Conservation (phyloP, 2,113 vertebrate genomes). For the Cricetomys ansorgei region DNA sequence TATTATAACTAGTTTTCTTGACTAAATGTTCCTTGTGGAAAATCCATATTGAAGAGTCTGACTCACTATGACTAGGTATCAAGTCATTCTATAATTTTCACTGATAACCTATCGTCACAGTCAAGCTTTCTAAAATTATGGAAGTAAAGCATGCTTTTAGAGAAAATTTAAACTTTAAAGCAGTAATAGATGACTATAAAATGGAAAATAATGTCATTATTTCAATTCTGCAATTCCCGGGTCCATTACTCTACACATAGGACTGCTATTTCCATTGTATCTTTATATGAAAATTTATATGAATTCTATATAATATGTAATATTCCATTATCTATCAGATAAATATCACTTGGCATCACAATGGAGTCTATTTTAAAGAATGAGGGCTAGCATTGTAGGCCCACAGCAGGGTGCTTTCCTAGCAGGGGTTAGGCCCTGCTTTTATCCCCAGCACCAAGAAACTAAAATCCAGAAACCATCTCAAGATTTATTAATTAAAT, state of each 20-base stretch:
- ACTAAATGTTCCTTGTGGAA: neutral
- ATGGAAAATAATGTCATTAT: neutral
- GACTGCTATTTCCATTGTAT: neutral
- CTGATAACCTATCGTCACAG: neutral
- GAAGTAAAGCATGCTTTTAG: neutral
- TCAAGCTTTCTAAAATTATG: constrained; percentile 26
- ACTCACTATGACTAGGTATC: neutral
- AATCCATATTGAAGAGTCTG: neutral
- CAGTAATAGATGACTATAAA: neutral
- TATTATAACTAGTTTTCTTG: constrained; percentile 32
- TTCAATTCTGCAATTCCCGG: neutral
- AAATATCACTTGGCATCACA: neutral
- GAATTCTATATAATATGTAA: neutral
- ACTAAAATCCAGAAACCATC: neutral
- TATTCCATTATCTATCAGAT: neutral
- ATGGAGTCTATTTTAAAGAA: neutral
- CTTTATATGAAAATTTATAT: neutral
- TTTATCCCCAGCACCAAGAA: neutral
- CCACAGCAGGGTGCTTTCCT: neutral
- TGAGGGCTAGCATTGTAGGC: neutral
- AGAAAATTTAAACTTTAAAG: constrained; percentile 30
- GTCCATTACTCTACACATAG: neutral
- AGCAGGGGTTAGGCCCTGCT: neutral
- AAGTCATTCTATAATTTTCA: neutral
- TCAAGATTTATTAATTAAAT: neutral